Conservation (phyloP, 1,140 invertebrate species). For the Euura lappo region DNA sequence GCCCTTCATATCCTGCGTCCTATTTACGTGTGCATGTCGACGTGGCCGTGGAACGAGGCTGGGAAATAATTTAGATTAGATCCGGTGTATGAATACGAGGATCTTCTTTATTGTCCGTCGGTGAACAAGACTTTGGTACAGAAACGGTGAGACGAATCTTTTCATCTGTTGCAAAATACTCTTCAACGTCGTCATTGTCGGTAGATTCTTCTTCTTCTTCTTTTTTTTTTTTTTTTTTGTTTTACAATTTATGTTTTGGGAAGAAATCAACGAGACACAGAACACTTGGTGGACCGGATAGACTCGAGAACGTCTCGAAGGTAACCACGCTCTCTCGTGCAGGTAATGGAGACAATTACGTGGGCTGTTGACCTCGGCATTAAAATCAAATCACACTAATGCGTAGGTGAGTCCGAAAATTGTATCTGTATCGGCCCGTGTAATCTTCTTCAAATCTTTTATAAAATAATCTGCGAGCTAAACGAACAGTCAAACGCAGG, state of each 20-base stretch:
- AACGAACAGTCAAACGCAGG: neutral
- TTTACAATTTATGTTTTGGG: neutral
- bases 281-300: neutral
- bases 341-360: slow-evolving; percentile 54
- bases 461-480: neutral
- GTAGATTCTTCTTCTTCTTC: neutral
- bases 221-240: too few relatives aligned
- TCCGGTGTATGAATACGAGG: neutral
- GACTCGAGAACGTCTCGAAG: neutral
- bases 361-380: slow-evolving; percentile 44
- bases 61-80: neutral
- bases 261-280: neutral
- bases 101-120: too few relatives aligned
- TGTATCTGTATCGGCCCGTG: neutral
- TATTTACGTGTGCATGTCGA: neutral
- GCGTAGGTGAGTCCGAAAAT: slow-evolving; percentile 19
- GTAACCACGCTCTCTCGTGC: slow-evolving; percentile 52
- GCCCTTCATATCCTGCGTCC: neutral
- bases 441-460: neutral
- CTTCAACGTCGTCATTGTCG: neutral
- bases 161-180: neutral
- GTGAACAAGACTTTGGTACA: too few relatives aligned
- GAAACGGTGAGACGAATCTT: neutral
- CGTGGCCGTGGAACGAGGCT: neutral
- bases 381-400: slow-evolving; percentile 51